Evolutionary conservation across 2,888 invertebrate genomes (phyloP), one percentile per base, ranked within the genome.

Genomic region (Heliconius ethilla): DNA sequence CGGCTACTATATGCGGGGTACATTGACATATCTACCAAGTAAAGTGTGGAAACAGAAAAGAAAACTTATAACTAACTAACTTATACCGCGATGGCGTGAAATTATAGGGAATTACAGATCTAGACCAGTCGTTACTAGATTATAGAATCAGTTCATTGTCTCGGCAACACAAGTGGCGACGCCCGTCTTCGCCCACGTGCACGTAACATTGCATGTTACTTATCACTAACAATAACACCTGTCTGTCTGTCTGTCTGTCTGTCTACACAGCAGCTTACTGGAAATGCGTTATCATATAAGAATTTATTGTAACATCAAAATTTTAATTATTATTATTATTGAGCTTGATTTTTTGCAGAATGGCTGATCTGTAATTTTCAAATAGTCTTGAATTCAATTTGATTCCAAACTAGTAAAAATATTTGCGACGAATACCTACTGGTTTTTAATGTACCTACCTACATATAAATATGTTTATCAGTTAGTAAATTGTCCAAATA

Each of bases 181-280:
- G 70, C 75, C 63, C 63, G 63, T 45, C 29, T 63, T 70, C 78
- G 77, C 80, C 81, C 77, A 77, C 81, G 62, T 13, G 29, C 45
- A 33, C 33, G 6, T 33, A 45, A 45, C 45, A 45, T 15, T 45
- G 15, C 15, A 45, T 5, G 15, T 45, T 45, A 45, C 22, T 55
- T 55, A 55, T 22, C 15, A 55, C 18, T 22, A 7, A 51, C 51
- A 22, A 55, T 55, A 45, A 45, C 15, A 29, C 6, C 29, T 29
- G 29, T 29, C 29, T 29, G 33, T 33, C 33, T 33, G 18, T 33
- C 33, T 33, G 18, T 45, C 45, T 45, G 18, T 18, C 45, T 45
- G 45, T 51, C 18, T 51, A 18, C 51, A 51, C 51, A 51, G 51
- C 18, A 18, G 6, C 18, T 18, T 51, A 18, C 51, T 51, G 15